Evolutionary conservation across 1,140 invertebrate species (phyloP).

Genomic region (Heliothis subflexa): DNA sequence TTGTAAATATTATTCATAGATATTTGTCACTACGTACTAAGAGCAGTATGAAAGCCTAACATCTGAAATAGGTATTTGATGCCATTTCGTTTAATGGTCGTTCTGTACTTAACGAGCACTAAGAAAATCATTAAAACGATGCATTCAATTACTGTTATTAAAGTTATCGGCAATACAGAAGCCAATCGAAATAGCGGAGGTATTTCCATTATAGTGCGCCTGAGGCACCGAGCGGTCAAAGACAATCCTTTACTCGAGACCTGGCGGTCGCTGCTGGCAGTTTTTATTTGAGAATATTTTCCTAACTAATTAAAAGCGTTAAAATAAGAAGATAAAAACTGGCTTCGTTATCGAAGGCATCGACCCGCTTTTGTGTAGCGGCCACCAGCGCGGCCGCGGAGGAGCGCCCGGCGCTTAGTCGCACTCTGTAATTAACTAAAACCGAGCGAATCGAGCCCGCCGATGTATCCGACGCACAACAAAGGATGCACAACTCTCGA

Average conservation of each 20-base stretch:
- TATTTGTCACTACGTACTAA: too few species aligned
- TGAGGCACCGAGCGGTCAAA: constrained; percentile 65
- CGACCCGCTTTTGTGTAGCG: constrained; percentile 79
- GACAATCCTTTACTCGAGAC: constrained; percentile 69
- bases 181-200: constrained; percentile 71
- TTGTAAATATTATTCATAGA: constrained; percentile 39
- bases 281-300: constrained; percentile 85
- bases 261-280: constrained; percentile 63
- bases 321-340: constrained; percentile 82
- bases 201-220: constrained; percentile 72
- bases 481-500: constrained; percentile 65
- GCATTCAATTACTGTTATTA: constrained; percentile 63
- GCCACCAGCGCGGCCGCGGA: constrained; percentile 75
- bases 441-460: constrained; percentile 63
- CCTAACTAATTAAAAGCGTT: constrained; percentile 85
- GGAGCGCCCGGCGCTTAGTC: constrained; percentile 64
- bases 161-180: constrained; percentile 71
- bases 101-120: constrained; percentile 48
- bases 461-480: constrained; percentile 61
- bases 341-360: constrained; percentile 82
- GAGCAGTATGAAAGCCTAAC: background rate
- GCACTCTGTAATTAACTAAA: constrained; percentile 82
- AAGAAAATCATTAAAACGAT: constrained; percentile 61
- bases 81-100: constrained; percentile 51
- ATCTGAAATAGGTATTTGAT: constrained; percentile 40